phyloP scores from a whole-genome alignment of 2,797 vertebrate species.

The Liasis olivaceus region DNA sequence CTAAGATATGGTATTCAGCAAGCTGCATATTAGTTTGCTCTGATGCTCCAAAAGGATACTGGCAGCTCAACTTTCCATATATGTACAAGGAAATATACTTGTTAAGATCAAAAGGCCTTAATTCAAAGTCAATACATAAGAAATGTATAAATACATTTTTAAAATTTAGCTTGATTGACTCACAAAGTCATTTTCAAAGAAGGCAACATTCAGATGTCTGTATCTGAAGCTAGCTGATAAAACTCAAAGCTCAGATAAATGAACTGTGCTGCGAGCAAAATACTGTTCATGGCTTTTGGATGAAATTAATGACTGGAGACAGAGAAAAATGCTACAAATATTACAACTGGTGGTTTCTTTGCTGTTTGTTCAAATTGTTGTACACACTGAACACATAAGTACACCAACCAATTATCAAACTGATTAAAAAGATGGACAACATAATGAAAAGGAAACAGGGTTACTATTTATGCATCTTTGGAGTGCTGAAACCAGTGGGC shows the following conservation, averaged over 20 bases:
- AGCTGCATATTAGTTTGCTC: not conserved
- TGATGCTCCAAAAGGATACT: not conserved
- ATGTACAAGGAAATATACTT: not conserved
- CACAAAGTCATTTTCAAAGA: slow-evolving; percentile 58
- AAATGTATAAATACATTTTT: slow-evolving; percentile 5
- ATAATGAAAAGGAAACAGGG: not conserved
- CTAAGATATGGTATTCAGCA: not conserved
- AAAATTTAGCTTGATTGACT: slow-evolving; percentile 46
- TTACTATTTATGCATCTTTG: slow-evolving; percentile 8
- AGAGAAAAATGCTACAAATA: slow-evolving; percentile 1
- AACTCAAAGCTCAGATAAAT: slow-evolving; percentile 58
- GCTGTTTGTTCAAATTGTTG: not conserved
- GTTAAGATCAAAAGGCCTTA: not conserved
- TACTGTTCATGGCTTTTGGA: slow-evolving; percentile 42
- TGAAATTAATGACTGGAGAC: not conserved
- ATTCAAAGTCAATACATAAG: not conserved
- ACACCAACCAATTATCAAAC: slow-evolving; percentile 38
- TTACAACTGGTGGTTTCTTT: not conserved
- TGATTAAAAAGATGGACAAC: slow-evolving; percentile 5
- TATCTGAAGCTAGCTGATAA: slow-evolving; percentile 51
- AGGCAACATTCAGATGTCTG: slow-evolving; percentile 43
- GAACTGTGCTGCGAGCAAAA: slow-evolving; percentile 53
- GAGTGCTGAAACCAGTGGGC: not conserved
- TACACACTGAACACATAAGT: slow-evolving; percentile 45
- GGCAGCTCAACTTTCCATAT: not conserved